Percentiles rank a stretch among this genome's conserved stretches.
Evolutionary conservation across 1,140 invertebrate species (phyloP).

Genomic region (Paracyclopina nana): DNA sequence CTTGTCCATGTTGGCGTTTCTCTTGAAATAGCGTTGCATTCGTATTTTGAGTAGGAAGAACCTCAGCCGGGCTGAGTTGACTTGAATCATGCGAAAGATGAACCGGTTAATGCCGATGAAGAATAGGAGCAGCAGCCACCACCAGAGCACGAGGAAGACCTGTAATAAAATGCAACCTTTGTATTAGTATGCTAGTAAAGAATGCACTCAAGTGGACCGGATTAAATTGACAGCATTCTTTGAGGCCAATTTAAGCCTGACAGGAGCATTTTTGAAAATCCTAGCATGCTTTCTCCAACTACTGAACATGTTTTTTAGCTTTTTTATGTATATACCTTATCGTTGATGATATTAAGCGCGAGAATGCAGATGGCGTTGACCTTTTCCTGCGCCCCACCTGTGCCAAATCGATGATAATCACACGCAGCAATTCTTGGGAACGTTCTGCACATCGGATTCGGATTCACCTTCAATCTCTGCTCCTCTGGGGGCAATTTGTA

Average conservation of each 20-base stretch:
- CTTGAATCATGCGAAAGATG: conserved; percentile 6
- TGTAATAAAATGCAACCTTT: background rate
- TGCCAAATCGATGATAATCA: conserved; percentile 15
- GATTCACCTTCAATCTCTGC: background rate
- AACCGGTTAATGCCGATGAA: background rate
- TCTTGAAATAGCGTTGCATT: conserved; percentile 15
- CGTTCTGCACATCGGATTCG: conserved; percentile 15
- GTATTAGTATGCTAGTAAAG: background rate
- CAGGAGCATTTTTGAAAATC: no score
- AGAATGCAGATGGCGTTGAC: conserved; percentile 16
- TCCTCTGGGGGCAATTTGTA: conserved; percentile 16
- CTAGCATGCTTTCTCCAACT: no score
- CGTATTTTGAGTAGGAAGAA: conserved; percentile 11
- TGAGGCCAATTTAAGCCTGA: background rate
- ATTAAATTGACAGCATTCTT: conserved; percentile 1
- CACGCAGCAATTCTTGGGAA: conserved; percentile 13
- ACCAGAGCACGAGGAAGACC: conserved; percentile 15
- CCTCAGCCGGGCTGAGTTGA: background rate
- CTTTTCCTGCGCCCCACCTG: conserved; percentile 7
- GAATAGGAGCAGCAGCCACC: conserved; percentile 9
- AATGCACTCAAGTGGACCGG: background rate
- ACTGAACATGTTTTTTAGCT: no score
- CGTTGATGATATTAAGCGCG: conserved; percentile 15
- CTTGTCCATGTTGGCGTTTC: conserved; percentile 1
- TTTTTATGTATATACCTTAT: no score